A percentile compares a stretch with the other conserved stretches of the same genome.
Evolutionary conservation across 2,113 vertebrate species (phyloP).

Genomic region (Macquaria australasica): DNA sequence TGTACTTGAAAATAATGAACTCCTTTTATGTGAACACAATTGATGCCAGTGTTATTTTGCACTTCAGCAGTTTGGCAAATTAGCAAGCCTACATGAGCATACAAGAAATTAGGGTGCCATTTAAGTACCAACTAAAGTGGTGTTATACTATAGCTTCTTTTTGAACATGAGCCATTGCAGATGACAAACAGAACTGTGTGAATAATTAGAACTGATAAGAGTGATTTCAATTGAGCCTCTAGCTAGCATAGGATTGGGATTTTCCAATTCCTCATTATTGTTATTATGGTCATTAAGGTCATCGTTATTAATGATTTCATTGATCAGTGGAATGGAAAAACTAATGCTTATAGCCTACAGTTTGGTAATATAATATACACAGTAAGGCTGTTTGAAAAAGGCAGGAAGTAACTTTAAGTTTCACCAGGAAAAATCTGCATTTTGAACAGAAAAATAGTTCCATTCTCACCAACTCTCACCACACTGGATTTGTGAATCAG

Average conservation of each 20-base stretch:
- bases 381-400: not conserved
- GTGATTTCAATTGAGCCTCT: constrained; percentile 3
- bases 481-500: constrained; percentile 38
- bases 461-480: constrained; percentile 38
- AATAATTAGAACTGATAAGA: constrained; percentile 17
- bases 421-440: not conserved
- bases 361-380: not conserved
- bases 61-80: constrained; percentile 49
- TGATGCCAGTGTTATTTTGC: constrained; percentile 28
- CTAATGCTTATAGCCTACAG: not conserved
- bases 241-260: not conserved
- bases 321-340: not conserved
- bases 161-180: not conserved
- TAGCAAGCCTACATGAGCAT: constrained; percentile 13
- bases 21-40: constrained; percentile 44
- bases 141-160: constrained; percentile 3
- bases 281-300: too few relatives aligned
- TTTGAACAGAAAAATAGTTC: constrained; percentile 20
- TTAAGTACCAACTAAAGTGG: not conserved
- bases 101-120: constrained; percentile 6
- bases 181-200: constrained; percentile 8
- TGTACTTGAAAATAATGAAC: constrained; percentile 6
- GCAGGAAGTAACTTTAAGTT: not conserved
- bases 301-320: not conserved
- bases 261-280: not conserved